These are phyloP conservation scores for Myiozetetes cayanensis DNA, from an alignment of 2,113 vertebrate species.

Conservation along the genomic window DNA sequence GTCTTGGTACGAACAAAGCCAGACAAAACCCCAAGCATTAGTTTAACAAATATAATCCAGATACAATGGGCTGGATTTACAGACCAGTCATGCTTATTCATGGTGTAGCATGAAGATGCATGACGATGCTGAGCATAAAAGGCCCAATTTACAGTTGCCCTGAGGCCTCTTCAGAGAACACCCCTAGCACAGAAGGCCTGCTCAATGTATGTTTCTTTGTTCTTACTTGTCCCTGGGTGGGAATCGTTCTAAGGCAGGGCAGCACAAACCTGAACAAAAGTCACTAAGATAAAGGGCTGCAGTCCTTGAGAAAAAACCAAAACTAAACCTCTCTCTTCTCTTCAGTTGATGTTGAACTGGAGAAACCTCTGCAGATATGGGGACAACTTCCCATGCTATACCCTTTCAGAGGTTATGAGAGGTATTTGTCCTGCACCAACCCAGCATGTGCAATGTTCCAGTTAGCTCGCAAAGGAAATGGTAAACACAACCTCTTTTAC, in stretches of 20 bases:
- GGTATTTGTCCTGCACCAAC: background rate
- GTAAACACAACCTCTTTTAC: background rate
- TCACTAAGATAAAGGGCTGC: background rate
- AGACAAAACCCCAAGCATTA: constrained; percentile 45
- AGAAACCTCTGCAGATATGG: background rate
- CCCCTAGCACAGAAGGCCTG: background rate
- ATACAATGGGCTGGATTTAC: constrained; percentile 18
- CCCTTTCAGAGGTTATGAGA: background rate
- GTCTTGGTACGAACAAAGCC: constrained; percentile 43
- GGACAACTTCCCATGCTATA: background rate
- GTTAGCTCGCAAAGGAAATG: background rate
- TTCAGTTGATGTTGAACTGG: background rate
- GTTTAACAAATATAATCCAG: constrained; percentile 66
- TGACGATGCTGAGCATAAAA: background rate
- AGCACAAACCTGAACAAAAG: background rate
- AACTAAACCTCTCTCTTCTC: background rate
- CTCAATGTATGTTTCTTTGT: background rate
- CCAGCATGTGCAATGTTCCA: background rate
- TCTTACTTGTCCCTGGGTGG: background rate
- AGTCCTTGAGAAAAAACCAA: background rate
- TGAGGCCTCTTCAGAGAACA: background rate
- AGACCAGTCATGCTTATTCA: background rate
- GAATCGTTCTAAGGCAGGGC: background rate
- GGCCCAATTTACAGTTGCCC: background rate
- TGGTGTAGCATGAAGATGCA: background rate